These are phyloP conservation scores for Charadrius vociferus DNA, from an alignment of 2,113 vertebrate species.

Conservation along the genomic window DNA sequence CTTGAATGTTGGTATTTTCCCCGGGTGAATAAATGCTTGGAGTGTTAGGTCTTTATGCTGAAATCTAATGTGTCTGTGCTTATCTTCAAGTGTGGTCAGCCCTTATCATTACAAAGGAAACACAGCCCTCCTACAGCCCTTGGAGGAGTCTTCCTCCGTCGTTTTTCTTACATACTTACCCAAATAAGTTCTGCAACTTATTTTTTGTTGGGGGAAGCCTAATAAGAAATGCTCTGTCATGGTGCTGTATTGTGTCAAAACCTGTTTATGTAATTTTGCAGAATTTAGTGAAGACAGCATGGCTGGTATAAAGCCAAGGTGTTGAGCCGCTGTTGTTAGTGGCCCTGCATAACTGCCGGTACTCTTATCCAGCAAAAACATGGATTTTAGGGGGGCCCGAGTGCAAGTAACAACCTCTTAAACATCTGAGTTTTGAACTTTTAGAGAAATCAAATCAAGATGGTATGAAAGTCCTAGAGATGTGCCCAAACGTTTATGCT, in stretches of 20 bases:
- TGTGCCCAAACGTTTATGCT: not conserved
- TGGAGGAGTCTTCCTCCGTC: not conserved
- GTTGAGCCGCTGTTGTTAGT: accelerated
- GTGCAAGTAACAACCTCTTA: not conserved
- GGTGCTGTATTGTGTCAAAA: not conserved
- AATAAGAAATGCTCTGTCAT: not conserved
- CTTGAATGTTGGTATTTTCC: not conserved
- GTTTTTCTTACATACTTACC: not conserved
- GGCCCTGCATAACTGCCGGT: accelerated
- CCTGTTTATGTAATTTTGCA: not conserved
- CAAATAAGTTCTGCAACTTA: not conserved
- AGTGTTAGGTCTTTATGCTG: not conserved
- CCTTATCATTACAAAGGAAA: not conserved
- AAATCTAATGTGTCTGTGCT: not conserved
- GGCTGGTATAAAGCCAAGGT: not conserved
- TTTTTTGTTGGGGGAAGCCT: not conserved
- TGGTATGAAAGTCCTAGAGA: not conserved
- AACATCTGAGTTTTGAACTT: not conserved
- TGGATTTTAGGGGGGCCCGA: not conserved
- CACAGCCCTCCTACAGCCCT: not conserved
- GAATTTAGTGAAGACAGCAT: not conserved
- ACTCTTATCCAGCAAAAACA: not conserved
- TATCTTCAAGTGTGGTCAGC: not conserved
- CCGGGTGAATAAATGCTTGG: not conserved
- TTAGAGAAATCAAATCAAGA: not conserved